Percentiles rank a stretch among this genome's conserved stretches.
phyloP scores from a whole-genome alignment of 1,140 invertebrate species.

The Nomia melanderi region DNA sequence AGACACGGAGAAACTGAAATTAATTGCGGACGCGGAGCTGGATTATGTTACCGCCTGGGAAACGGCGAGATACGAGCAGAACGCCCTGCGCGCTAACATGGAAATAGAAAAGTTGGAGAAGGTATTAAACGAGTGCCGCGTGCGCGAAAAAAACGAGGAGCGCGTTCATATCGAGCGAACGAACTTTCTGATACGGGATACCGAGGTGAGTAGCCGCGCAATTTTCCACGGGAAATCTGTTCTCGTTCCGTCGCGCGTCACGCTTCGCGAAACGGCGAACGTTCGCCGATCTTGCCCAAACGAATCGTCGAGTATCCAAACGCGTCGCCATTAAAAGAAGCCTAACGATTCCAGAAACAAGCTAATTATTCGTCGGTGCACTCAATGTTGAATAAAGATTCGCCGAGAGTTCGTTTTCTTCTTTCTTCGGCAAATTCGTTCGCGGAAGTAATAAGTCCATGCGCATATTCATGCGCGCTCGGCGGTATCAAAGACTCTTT shows the following conservation, averaged over 20 bases:
- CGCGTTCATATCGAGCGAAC: slow-evolving; percentile 65
- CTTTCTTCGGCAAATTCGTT: too few relatives aligned
- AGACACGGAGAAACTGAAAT: slow-evolving; percentile 67
- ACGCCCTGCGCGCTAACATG: slow-evolving; percentile 58
- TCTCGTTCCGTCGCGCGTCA: neutral
- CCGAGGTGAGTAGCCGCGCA: slow-evolving; percentile 61
- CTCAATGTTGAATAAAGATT: too few relatives aligned
- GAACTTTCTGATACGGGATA: slow-evolving; percentile 67
- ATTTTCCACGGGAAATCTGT: neutral
- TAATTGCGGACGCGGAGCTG: slow-evolving; percentile 67
- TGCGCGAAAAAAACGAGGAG: slow-evolving; percentile 67
- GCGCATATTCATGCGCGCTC: too few relatives aligned
- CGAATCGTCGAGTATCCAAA: too few relatives aligned
- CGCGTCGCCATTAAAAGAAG: too few relatives aligned
- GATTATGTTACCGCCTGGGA: slow-evolving; percentile 72
- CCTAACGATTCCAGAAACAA: too few relatives aligned
- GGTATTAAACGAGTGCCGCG: slow-evolving; percentile 59
- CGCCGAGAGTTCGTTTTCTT: too few relatives aligned
- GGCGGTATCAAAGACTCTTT: too few relatives aligned
- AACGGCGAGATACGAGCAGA: slow-evolving; percentile 70
- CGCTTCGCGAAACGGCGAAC: too few relatives aligned
- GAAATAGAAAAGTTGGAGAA: slow-evolving; percentile 63
- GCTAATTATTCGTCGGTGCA: too few relatives aligned
- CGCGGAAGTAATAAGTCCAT: too few relatives aligned
- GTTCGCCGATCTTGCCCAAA: too few relatives aligned